Conservation (phyloP, 1,140 invertebrate genomes). For the Gryllus bimaculatus region DNA sequence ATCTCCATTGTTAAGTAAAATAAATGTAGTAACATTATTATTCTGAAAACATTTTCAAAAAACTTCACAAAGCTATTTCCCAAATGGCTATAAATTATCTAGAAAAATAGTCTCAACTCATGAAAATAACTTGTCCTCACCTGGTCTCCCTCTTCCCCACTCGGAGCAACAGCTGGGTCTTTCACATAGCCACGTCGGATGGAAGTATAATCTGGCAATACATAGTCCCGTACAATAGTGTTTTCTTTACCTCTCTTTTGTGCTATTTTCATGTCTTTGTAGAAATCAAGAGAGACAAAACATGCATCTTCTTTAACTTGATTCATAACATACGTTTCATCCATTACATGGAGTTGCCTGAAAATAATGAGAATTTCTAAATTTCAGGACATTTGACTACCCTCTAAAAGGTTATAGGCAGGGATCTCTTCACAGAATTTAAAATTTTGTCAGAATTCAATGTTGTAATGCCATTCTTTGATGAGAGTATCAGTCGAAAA, state of each 20-base stretch:
- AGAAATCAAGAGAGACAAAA: slow-evolving; percentile 84
- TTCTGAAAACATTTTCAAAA: too few species aligned
- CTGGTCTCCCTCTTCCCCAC: slow-evolving; percentile 51
- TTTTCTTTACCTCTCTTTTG: slow-evolving; percentile 49
- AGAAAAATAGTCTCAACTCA: not conserved
- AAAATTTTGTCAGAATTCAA: too few species aligned
- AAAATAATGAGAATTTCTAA: too few species aligned
- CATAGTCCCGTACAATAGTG: slow-evolving; percentile 77
- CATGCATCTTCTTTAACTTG: slow-evolving; percentile 97
- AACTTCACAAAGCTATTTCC: too few species aligned
- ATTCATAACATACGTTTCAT: slow-evolving; percentile 98
- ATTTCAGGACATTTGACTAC: too few species aligned
- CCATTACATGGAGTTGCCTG: slow-evolving; percentile 94
- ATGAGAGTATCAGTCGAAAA: too few species aligned
- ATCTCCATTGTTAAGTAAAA: too few species aligned
- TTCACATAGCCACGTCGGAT: slow-evolving; percentile 71
- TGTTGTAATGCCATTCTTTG: too few species aligned
- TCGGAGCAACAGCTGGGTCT: slow-evolving; percentile 43
- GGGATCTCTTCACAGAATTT: too few species aligned
- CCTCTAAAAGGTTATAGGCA: too few species aligned
- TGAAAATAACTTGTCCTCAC: slow-evolving; percentile 27
- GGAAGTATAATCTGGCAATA: slow-evolving; percentile 89
- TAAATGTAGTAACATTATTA: too few species aligned
- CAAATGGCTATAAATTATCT: too few species aligned
- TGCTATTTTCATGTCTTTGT: slow-evolving; percentile 70